Base-by-base conservation (phyloP, 2,888 invertebrate genomes). In the Ormyrus pomaceus region DNA sequence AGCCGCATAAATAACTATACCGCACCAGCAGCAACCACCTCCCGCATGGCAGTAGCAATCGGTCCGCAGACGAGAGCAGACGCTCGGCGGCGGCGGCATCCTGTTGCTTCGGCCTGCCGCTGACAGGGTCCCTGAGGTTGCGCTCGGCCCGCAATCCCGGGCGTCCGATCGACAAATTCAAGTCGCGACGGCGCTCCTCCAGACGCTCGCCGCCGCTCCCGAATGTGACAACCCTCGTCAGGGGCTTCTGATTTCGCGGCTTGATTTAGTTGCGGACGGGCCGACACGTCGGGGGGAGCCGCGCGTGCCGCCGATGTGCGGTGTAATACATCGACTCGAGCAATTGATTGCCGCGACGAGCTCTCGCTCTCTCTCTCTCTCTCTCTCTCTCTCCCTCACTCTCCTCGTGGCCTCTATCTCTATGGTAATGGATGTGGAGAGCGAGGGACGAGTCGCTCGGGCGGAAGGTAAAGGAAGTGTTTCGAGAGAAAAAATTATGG, bases 181-280 rank as follows among this genome's bases (percentile, higher is more conserved):
- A 64, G 46, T 55, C 53, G 53, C 62, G n/a, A 34, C 51, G 59
- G 9, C 53, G 9, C 53, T 45, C 9, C 48, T 6, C 34, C 13
- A 19, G 64, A n/a, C 50, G 56, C 61, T 62, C n/a, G 13, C 56
- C n/a, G 58, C 48, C 69, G 56, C 56, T 4, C 34, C 34, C 69
- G n/a, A 69, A 58, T 65, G 46, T 65, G 77, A 77, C 77, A 70
- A 71, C 62, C 64, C 62, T 50, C 64, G 70, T 70, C 70, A 69
- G 50, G 11, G 34, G 45, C 50, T 65, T 11, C 53, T 45, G 53
- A 34, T 11, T 53, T 51, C 2, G 19, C 45, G 1, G 51, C 34
- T 68, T 34, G 11, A 55, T 34, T 64, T 11, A n/a, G 5, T 64
- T 64, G 46, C 64, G 13, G 46, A 34, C 34, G 34, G 34, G 4